Evolutionary conservation across 2,888 invertebrate genomes (phyloP).

Genomic region (Drosophila subquinaria): DNA sequence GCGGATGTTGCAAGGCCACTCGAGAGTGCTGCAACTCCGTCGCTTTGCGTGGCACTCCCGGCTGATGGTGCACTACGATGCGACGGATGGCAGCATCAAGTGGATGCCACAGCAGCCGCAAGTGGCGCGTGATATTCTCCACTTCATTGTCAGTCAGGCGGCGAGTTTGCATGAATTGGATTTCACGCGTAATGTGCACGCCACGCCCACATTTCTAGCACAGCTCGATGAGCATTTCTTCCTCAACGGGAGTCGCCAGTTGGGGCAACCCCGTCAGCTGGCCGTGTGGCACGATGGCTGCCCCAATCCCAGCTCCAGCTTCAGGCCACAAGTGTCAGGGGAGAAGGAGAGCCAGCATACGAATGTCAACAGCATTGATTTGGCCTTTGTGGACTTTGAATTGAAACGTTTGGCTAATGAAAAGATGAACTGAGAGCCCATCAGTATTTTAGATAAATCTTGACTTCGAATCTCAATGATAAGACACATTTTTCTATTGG

Average conservation of each 20-base stretch:
- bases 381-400: constrained; percentile 64
- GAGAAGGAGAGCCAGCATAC: constrained; percentile 11
- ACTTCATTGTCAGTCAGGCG: constrained; percentile 61
- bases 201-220: constrained; percentile 65
- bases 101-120: constrained; percentile 71
- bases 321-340: constrained; percentile 23
- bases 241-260: neutral
- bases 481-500: neutral
- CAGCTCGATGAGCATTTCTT: constrained; percentile 48
- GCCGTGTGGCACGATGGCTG: constrained; percentile 57
- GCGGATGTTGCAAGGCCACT: constrained; percentile 37
- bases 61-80: constrained; percentile 64
- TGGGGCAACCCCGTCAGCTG: constrained; percentile 8
- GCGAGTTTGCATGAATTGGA: constrained; percentile 66
- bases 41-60: constrained; percentile 67
- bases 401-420: constrained; percentile 53
- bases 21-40: constrained; percentile 48
- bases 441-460: no score
- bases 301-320: constrained; percentile 40
- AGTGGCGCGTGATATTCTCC: constrained; percentile 51
- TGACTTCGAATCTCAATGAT: no score
- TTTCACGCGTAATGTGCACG: constrained; percentile 70
- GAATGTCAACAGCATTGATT: constrained; percentile 45
- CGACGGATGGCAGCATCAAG: constrained; percentile 63
- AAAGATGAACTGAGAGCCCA: neutral